Base-by-base conservation (phyloP, 1,140 invertebrate genomes). In the Heliconius hewitsoni region DNA sequence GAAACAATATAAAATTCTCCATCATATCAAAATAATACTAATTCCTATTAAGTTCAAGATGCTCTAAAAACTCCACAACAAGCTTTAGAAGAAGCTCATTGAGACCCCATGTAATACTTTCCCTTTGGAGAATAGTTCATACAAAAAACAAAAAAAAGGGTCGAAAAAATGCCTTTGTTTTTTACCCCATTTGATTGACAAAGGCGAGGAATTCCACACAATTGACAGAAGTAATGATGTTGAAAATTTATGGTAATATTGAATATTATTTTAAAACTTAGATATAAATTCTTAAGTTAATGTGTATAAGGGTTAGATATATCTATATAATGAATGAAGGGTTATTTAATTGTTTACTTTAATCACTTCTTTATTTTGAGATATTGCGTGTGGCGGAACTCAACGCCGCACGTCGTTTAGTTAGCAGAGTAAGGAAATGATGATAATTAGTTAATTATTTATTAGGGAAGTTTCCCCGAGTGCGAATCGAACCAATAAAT, bases 141-240 rank as follows among this genome's bases (percentile, higher is more conserved):
- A 74, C 71, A 74, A 76, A 79, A 52, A 52, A 52, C 50, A 52
- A 52, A 19, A 57, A 81, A 46, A 81, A 73, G 79, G 79, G 74
- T 73, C 46, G 72, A 77, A 77, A 81, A 81, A 77, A 70, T 42
- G 37, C 66, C 39, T 77, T 57, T 76, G 71, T 74, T 50, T 80
- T 80, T 81, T 74, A 81, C 60, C 60, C 60, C 27, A 66, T 11
- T 66, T 30, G 60, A 81, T 77, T 77, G 79, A 77, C 76, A 77
- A 77, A 81, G 76, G 46, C 42, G 75, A 75, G 76, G 79, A 72
- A 74, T 66, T 74, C 39, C 71, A 81, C 52, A 66, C 72, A 60
- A 81, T 81, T 77, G 72, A 77, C 55, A 60, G 55, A 81, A 74
- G 37, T 80, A 80, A 80, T 80, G 79, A 46, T 71, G 46, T 66